Conservation (phyloP, 2,797 vertebrate genomes). For the Hydrophis major region DNA sequence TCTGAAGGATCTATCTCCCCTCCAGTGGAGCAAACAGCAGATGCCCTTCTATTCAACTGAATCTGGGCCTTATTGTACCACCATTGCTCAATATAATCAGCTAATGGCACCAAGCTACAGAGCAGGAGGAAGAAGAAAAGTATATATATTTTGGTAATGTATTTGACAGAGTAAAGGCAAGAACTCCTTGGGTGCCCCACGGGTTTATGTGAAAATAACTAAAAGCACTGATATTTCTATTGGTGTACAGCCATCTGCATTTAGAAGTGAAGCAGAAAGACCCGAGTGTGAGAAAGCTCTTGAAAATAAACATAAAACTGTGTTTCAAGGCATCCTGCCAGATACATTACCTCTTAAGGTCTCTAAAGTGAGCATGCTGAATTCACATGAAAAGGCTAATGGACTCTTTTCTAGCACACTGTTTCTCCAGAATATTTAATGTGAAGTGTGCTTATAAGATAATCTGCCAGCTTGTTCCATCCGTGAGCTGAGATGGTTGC, state of each 20-base stretch:
- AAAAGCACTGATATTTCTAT: conserved; percentile 12
- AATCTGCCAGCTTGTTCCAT: not conserved
- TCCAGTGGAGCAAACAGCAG: not conserved
- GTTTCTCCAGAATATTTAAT: conserved; percentile 54
- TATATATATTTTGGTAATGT: conserved; percentile 3
- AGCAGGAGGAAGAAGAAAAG: not conserved
- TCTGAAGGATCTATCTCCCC: not conserved
- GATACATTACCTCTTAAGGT: conserved; percentile 53
- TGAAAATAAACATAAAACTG: conserved; percentile 34
- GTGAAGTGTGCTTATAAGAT: conserved; percentile 41
- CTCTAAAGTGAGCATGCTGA: conserved; percentile 53
- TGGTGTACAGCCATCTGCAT: conserved; percentile 22
- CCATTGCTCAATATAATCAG: not conserved
- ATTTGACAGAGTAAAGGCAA: not conserved
- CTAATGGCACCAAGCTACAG: not conserved
- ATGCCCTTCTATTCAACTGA: not conserved
- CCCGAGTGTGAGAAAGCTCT: conserved; percentile 42
- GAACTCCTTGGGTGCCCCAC: not conserved
- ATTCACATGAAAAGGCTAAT: conserved; percentile 50
- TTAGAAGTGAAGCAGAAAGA: conserved; percentile 30
- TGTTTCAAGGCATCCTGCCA: conserved; percentile 43
- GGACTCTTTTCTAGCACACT: conserved; percentile 43
- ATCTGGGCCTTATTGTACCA: not conserved
- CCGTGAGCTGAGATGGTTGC: not conserved
- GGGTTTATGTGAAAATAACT: conserved; percentile 3